Conservation (phyloP, 2,113 vertebrate species). For the Cottus gobio region DNA sequence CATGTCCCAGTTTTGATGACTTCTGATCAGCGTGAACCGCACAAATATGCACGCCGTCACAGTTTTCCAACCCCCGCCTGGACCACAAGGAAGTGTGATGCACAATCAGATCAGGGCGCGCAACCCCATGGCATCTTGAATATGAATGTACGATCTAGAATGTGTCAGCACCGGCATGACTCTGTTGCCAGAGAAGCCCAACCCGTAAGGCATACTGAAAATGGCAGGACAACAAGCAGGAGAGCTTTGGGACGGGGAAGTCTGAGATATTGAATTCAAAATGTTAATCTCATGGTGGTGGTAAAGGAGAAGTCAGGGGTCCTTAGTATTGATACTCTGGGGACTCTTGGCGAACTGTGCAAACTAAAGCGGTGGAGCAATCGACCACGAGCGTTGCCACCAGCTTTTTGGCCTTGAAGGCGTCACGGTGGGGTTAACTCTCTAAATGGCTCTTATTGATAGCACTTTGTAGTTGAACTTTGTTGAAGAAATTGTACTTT, state of each 20-base stretch:
- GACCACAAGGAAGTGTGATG: not conserved
- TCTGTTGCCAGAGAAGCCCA: not conserved
- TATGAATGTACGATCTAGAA: not conserved
- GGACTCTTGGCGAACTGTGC: not conserved
- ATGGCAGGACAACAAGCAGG: not conserved
- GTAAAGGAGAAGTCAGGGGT: too few relatives aligned
- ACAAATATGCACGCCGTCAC: conserved; percentile 5
- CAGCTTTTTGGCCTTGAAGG: not conserved
- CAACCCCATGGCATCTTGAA: not conserved
- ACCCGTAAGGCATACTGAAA: not conserved
- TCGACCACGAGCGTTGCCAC: too few relatives aligned
- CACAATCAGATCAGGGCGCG: conserved; percentile 8
- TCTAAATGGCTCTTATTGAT: too few relatives aligned
- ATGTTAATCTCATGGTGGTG: not conserved
- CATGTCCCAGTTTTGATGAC: conserved; percentile 52
- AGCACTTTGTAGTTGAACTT: too few relatives aligned
- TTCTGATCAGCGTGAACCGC: conserved; percentile 42
- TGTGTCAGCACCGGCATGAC: not conserved
- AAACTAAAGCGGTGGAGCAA: too few relatives aligned
- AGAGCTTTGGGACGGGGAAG: not conserved
- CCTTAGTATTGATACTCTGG: too few relatives aligned
- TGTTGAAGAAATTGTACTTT: too few relatives aligned
- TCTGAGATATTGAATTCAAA: not conserved
- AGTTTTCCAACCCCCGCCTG: conserved; percentile 20
- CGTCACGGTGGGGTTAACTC: too few relatives aligned